Percentiles rank a stretch among this genome's conserved stretches.
Conservation (phyloP, 2,888 invertebrate species). For the Agonum fuliginosum region DNA sequence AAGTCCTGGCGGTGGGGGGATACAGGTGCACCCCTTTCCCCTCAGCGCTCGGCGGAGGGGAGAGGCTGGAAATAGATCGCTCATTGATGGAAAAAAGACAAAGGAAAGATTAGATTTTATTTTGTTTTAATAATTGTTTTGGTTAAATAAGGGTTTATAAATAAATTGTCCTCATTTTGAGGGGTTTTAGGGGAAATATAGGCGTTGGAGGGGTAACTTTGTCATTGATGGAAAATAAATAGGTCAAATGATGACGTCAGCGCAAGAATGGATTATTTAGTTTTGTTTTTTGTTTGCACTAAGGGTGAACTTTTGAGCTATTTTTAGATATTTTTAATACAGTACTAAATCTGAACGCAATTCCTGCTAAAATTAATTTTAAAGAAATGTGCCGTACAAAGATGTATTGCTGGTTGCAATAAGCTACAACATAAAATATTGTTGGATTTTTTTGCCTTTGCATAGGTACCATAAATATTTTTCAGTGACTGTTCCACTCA, state of each 20-base stretch:
- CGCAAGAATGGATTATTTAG: neutral
- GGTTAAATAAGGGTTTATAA: neutral
- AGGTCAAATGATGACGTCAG: neutral
- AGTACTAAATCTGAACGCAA: neutral
- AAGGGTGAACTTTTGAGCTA: too few relatives aligned
- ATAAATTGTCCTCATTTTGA: too few relatives aligned
- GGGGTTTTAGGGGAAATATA: too few relatives aligned
- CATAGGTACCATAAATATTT: too few relatives aligned
- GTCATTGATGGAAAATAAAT: neutral
- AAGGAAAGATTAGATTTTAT: neutral
- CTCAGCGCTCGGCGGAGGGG: neutral
- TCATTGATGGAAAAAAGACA: neutral
- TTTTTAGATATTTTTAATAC: too few relatives aligned
- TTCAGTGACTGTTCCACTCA: too few relatives aligned
- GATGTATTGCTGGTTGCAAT: neutral
- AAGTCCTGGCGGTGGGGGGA: slow-evolving; percentile 21
- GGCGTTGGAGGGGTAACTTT: too few relatives aligned
- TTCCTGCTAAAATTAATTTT: too few relatives aligned
- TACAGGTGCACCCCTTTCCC: neutral
- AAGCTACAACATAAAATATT: too few relatives aligned
- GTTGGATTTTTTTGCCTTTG: too few relatives aligned
- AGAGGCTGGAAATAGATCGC: slow-evolving; percentile 16
- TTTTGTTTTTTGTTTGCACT: neutral
- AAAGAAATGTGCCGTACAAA: too few relatives aligned
- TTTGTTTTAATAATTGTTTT: neutral